Evolutionary conservation across 2,797 vertebrate genomes (phyloP), one percentile per base, ranked within the genome.

Genomic region (Anguilla obscura): DNA sequence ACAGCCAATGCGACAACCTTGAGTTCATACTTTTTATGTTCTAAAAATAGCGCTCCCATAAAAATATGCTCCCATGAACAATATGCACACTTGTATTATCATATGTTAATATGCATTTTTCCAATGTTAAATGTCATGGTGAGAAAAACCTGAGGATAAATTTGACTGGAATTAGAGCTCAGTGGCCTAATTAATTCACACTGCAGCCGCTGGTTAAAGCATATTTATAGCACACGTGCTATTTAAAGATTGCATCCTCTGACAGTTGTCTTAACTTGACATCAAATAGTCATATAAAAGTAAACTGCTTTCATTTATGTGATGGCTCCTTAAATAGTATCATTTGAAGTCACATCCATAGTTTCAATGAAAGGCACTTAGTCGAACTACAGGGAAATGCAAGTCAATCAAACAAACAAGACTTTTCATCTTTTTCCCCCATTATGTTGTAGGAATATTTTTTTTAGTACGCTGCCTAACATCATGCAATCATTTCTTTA

Each of bases 181-280:
- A 82, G 87, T 91, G 91, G 88, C 92, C 92, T 91, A 88, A 91
- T 94, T 93, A 89, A 89, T 86, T 92, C 84, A 54, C 58, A 86
- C 89, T 18, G 33, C 63, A 60, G 89, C 93, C 88, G 87, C 84
- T 86, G 52, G 86, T 90, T 89, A 12, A 82, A 88, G 80, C 87
- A 80, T 90, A 88, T 92, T 93, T 93, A 87, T 92, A 90, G 91
- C 83, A 52, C 90, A 91, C 89, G 92, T 88, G 93, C 93, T 87
- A 92, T 90, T 93, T 94, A 85, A 85, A 88, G 7, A 21, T 84
- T 18, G 33, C 33, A 40, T 82, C 79, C 2, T n/a, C 24, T 50
- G 40, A 82, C 1, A 50, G 21, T 21, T 48, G 71, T 33, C 33
- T 82, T 82, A 50, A 24, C 18, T 82, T 82, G 18, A 50, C 48